phyloP scores from a whole-genome alignment of 2,113 vertebrate genomes.

The Donacobius atricapilla region DNA sequence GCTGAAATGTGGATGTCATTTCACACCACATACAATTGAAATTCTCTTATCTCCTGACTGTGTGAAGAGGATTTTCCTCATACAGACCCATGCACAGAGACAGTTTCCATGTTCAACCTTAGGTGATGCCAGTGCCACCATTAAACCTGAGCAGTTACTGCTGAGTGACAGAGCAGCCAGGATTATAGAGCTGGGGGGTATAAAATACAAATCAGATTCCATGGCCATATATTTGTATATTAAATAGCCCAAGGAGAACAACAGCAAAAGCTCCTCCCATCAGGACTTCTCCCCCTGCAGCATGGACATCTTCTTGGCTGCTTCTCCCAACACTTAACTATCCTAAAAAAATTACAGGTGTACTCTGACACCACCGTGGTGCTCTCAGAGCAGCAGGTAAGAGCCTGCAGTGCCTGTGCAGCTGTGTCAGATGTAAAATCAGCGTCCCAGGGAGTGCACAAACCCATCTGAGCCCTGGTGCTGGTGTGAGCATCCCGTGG shows the following conservation, averaged over 20 bases:
- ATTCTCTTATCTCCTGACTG: accelerated
- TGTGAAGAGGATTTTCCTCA: neutral
- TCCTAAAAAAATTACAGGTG: neutral
- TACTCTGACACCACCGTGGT: neutral
- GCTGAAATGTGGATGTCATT: neutral
- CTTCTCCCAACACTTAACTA: neutral
- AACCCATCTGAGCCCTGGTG: neutral
- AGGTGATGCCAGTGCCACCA: neutral
- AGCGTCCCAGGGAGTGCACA: neutral
- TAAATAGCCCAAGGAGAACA: neutral
- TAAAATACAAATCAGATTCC: neutral
- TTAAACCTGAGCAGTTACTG: neutral
- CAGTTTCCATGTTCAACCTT: accelerated
- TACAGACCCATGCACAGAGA: neutral
- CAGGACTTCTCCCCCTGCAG: neutral
- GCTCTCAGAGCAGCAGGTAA: neutral
- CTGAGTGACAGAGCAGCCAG: neutral
- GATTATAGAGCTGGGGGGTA: neutral
- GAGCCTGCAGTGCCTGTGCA: neutral
- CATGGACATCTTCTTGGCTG: accelerated
- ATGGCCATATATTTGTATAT: neutral
- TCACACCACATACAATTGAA: neutral
- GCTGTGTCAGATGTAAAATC: neutral
- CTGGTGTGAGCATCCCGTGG: neutral
- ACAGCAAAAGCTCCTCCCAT: neutral